Evolutionary conservation across 2,797 vertebrate genomes (phyloP), one percentile per base, ranked within the genome.

Genomic region (Scleropages formosus): DNA sequence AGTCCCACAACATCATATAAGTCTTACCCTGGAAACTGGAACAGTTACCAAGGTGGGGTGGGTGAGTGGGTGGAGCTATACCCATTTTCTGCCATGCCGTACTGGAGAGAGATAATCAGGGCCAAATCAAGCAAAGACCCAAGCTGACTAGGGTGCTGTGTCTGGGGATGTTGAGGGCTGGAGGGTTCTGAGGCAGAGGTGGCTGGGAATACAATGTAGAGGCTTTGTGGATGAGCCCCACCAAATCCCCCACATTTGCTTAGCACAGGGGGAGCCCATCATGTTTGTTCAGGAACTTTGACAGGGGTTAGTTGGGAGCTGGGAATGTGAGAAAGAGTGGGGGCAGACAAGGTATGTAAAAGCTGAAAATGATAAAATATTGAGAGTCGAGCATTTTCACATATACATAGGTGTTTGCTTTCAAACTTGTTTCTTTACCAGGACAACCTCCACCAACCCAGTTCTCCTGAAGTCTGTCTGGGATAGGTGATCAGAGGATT

Each of bases 171-270:
- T 10, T 15, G 27, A 68, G 6, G 11, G n/a, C 16, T 22, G 31
- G 31, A 6, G n/a, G 31, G 22, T 27, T 71, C 68, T 24, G 47
- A 75, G 74, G 62, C 39, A 16, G 86, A 85, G 86, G 88, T 86
- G 85, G 89, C 84, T 86, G 83, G 82, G 89, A 92, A 92, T 92
- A 88, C 89, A 87, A 91, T 91, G 86, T 88, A 87, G 87, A 87
- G 89, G 90, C 91, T 91, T 91, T 91, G 85, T 78, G 73, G 82
- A 78, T 84, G 81, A 86, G 82, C 84, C 68, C 53, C 85, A 81
- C 80, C 80, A 89, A 90, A 92, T 90, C 89, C 87, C 80, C 81
- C 16, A 0, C n/a, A 39, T 39, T 27, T 56, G 49, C 20, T 22
- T 26, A 51, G 68, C 80, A 87, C 47, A 2, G 47, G n/a, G n/a